Evolutionary conservation across 2,113 vertebrate genomes (phyloP), one percentile per base, ranked within the genome.

Genomic region (Ifrita kowaldi): DNA sequence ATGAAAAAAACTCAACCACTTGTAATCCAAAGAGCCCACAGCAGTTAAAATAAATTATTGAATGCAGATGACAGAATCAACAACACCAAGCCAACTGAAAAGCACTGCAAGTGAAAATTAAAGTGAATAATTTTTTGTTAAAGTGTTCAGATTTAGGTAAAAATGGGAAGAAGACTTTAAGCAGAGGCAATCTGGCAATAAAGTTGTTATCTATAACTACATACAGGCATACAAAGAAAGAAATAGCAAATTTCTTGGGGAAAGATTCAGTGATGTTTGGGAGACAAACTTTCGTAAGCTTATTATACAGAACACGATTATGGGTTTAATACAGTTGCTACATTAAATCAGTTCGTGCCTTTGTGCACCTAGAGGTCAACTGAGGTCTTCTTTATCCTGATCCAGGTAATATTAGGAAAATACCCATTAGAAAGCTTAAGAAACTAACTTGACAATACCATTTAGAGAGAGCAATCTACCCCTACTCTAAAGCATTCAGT

Each of bases 1-100:
- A 67, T 27, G 6, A 52, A 50, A 46, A 37, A 52, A 67, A 21
- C 0, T 4, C 35, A 50, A 4, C 1, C 15, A n/a, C 11, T 26
- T 86, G 80, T 27, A 92, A 85, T 27, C 32, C 17, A 30, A 49
- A 64, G 2, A 87, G 23, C 46, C 15, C n/a, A 63, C 4, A 4
- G 50, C 26, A 77, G 2, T 57, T 33, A 73, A 80, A 7, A 64
- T 4, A 42, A n/a, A 57, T 71, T 55, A 78, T 22, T 67, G 30
- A 33, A n/a, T 39, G 27, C 42, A 67, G 33, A 63, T 19, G 15
- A 30, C 23, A 93, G 67, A 93, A 85, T 47, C 13, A 53, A 62
- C 33, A 35, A 0, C 8, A 74, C 15, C 6, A 47, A 80, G 84
- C 27, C 28, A 79, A 79, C 2, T 1, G 7, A 59, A 74, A 83